A percentile compares a stretch with the other conserved stretches of the same genome.
Evolutionary conservation across 2,888 invertebrate genomes (phyloP).

Genomic region (Dasypolia templi): DNA sequence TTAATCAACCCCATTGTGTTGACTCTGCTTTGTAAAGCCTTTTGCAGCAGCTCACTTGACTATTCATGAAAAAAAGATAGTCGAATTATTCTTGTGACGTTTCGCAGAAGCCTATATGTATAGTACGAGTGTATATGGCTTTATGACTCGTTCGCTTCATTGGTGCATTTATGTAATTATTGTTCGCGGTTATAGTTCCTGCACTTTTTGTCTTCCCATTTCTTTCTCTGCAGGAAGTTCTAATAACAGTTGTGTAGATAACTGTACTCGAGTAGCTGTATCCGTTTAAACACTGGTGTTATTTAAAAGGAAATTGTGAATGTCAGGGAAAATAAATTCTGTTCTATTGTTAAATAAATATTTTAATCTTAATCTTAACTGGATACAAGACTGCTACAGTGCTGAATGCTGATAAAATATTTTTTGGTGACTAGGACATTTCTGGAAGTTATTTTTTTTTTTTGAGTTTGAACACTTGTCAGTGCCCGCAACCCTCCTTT

Average conservation of each 20-base stretch:
- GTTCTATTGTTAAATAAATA: constrained; percentile 27
- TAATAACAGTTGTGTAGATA: constrained; percentile 41
- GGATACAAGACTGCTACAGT: not conserved
- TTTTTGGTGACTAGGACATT: not conserved
- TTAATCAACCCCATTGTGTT: constrained; percentile 83
- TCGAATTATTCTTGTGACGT: constrained; percentile 48
- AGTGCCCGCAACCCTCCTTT: too few species aligned
- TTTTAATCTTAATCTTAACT: constrained; percentile 17
- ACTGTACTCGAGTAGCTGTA: constrained; percentile 53
- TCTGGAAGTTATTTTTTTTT: not conserved
- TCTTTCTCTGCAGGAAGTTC: constrained; percentile 42
- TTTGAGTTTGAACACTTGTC: not conserved
- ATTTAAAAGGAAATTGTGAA: constrained; percentile 35
- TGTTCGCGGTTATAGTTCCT: constrained; percentile 42
- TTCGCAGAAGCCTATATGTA: constrained; percentile 51
- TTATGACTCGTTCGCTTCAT: constrained; percentile 43
- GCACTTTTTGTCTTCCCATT: constrained; percentile 40
- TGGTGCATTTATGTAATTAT: constrained; percentile 59
- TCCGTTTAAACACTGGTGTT: constrained; percentile 40
- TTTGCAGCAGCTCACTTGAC: constrained; percentile 72
- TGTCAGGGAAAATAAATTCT: constrained; percentile 15
- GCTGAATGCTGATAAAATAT: not conserved
- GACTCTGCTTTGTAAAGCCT: constrained; percentile 68
- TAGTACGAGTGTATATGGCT: not conserved
- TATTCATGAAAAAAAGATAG: constrained; percentile 73